Percentiles rank a stretch among this genome's conserved stretches.
phyloP scores from a whole-genome alignment of 2,113 vertebrate species.

The Eira barbara region DNA sequence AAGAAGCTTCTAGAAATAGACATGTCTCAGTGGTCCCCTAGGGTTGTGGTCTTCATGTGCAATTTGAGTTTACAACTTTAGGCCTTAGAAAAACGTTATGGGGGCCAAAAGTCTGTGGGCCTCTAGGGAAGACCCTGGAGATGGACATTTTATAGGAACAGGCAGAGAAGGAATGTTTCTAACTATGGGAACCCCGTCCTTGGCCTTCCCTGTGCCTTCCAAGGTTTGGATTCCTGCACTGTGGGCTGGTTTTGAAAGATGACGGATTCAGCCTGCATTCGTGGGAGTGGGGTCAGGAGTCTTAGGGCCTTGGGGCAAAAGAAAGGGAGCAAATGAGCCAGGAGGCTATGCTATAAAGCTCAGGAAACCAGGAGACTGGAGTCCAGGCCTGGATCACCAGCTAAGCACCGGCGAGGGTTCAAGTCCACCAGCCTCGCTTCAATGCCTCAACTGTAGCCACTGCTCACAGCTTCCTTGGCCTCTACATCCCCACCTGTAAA shows the following conservation, averaged over 20 bases:
- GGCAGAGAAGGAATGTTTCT: background rate
- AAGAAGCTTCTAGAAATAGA: background rate
- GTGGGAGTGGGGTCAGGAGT: background rate
- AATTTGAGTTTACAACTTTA: background rate
- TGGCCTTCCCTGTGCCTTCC: too few species aligned
- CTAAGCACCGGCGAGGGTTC: background rate
- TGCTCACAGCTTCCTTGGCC: background rate
- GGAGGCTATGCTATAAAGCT: background rate
- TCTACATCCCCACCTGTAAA: background rate
- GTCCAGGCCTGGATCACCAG: background rate
- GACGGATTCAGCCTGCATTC: background rate
- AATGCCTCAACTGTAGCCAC: background rate
- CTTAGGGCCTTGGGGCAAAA: background rate
- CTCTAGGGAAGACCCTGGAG: background rate
- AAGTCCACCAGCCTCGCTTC: background rate
- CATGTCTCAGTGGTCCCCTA: background rate
- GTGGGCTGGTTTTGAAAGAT: background rate
- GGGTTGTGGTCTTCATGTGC: background rate
- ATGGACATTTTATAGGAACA: background rate
- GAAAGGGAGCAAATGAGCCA: background rate
- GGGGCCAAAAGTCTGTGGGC: background rate
- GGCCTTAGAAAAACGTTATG: background rate
- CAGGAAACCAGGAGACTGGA: background rate
- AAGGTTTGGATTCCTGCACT: background rate
- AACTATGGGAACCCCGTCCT: background rate